Evolutionary conservation across 2,888 invertebrate species (phyloP).

Genomic region (Horisme vitalbata): DNA sequence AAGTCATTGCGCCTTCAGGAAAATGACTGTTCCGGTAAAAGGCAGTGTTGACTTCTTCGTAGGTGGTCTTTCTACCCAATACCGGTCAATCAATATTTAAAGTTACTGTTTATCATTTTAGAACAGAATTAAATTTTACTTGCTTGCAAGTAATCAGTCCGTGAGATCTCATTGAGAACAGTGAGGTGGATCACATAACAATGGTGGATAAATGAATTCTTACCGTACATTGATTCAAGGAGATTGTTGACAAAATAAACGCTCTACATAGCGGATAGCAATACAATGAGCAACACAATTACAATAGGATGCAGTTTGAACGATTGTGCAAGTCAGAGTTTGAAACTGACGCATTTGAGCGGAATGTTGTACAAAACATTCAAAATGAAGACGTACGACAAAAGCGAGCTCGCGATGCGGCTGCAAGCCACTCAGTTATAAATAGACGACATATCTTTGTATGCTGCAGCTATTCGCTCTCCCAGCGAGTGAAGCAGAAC

Average conservation of each 20-base stretch:
- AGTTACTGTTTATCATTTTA: no score
- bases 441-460: constrained; percentile 77
- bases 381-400: constrained; percentile 62
- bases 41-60: no score
- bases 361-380: constrained; percentile 48
- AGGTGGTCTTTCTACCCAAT: no score
- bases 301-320: constrained; percentile 14
- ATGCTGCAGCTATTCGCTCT: constrained; percentile 64
- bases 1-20: no score
- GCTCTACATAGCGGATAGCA: constrained; percentile 5
- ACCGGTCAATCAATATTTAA: no score
- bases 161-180: no score
- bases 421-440: constrained; percentile 66
- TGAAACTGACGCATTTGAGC: constrained; percentile 32
- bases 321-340: constrained; percentile 36
- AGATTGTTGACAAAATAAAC: constrained; percentile 8
- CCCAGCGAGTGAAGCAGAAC: constrained; percentile 68
- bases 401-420: constrained; percentile 59
- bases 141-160: no score
- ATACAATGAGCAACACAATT: constrained; percentile 15
- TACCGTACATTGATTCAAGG: background rate
- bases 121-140: no score
- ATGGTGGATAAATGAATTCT: background rate
- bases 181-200: background rate
- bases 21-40: no score